Conservation (phyloP, 1,140 invertebrate genomes). For the Chymomyza costata region DNA sequence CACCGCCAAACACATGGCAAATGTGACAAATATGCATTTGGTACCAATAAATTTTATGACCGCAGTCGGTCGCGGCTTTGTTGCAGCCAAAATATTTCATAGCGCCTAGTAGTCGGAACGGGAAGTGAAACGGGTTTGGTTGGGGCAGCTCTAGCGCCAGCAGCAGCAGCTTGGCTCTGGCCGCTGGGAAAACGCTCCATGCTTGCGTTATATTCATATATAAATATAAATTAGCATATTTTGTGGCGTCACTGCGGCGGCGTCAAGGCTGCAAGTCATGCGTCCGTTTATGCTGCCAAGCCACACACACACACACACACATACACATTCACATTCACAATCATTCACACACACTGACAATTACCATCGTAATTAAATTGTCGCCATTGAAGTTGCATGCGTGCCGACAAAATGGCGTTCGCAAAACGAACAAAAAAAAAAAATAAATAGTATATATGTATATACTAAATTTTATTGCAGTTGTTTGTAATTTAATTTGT, state of each 20-base stretch:
- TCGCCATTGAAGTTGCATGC: slow-evolving; percentile 34
- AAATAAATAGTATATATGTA: slow-evolving; percentile 13
- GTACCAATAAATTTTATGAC: slow-evolving; percentile 67
- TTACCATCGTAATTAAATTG: slow-evolving; percentile 63
- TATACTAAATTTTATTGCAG: slow-evolving; percentile 62
- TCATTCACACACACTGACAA: not conserved
- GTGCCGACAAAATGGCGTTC: slow-evolving; percentile 19
- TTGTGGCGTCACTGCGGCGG: slow-evolving; percentile 53
- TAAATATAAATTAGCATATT: slow-evolving; percentile 74
- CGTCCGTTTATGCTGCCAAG: slow-evolving; percentile 11
- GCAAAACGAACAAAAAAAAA: slow-evolving; percentile 12
- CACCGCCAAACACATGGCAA: slow-evolving; percentile 66
- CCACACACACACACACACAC: not conserved
- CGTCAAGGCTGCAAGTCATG: slow-evolving; percentile 36
- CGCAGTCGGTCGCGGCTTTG: slow-evolving; percentile 45
- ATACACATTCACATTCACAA: not conserved
- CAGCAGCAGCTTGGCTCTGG: slow-evolving; percentile 12
- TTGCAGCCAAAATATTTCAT: slow-evolving; percentile 58
- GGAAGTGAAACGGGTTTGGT: not conserved
- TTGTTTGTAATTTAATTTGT: slow-evolving; percentile 62
- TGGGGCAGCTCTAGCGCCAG: not conserved
- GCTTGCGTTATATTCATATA: slow-evolving; percentile 48
- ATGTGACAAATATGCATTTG: slow-evolving; percentile 72
- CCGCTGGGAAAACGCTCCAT: slow-evolving; percentile 34
- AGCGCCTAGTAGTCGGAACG: not conserved